Percentiles rank a stretch among this genome's conserved stretches.
Evolutionary conservation across 2,797 vertebrate genomes (phyloP).

Genomic region (Chlorospingus semifuscus): DNA sequence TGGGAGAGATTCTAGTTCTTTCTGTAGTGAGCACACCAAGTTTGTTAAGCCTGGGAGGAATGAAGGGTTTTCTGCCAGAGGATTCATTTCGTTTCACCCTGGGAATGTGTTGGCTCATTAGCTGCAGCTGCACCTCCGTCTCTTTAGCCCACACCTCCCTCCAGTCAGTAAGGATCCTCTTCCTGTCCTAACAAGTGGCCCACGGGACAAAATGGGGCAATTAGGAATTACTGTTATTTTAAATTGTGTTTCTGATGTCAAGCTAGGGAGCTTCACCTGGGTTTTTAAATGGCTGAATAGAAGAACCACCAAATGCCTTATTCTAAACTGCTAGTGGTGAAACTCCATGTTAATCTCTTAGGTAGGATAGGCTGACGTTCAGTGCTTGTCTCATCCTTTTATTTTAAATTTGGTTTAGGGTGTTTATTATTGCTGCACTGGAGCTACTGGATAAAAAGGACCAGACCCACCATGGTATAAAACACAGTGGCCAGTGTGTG

Average conservation of each 20-base stretch:
- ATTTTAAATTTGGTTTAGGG: neutral
- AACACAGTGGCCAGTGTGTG: neutral
- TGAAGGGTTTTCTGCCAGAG: neutral
- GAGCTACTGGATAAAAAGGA: neutral
- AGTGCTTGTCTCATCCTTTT: neutral
- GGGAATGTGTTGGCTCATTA: neutral
- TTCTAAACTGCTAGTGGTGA: neutral
- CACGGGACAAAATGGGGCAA: neutral
- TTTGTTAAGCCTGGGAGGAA: neutral
- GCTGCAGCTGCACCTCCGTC: neutral
- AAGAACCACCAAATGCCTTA: neutral
- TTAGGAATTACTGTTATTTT: neutral
- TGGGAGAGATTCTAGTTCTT: neutral
- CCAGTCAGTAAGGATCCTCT: neutral
- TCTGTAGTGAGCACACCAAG: neutral
- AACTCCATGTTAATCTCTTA: neutral
- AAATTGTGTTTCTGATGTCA: neutral
- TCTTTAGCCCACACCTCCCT: neutral
- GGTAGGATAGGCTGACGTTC: neutral
- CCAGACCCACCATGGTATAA: neutral
- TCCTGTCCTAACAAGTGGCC: neutral
- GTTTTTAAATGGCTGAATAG: neutral
- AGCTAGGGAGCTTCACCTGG: neutral
- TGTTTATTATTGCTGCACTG: neutral
- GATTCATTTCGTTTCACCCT: neutral